Base-by-base conservation (phyloP, 2,888 invertebrate genomes). In the Tanytarsus gracilentus region DNA sequence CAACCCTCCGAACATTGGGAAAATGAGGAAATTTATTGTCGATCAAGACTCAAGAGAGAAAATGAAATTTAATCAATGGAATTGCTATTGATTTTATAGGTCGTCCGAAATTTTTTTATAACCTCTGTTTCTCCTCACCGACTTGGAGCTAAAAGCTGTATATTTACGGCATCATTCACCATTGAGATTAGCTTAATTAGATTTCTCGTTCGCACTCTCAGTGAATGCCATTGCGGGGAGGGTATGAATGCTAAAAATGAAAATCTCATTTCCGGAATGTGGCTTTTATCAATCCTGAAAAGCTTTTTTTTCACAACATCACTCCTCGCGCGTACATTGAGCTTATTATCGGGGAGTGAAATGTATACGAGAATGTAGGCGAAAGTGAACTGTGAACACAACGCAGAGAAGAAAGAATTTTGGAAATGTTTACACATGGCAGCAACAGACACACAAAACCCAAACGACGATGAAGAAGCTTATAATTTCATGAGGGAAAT, bases 31-130 rank as follows among this genome's bases (percentile, higher is more conserved):
- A 49, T 49, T 52, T 52, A 52, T 52, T 23, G 52, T 30, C 52
- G 33, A 52, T 50, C 52, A 30, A 30, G 52, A 33, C 27, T 23
- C 3, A 18, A n/a, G 23, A 18, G 21, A 18, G 44, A 11, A 44
- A 44, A 44, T 11, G n/a, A 33, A 33, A 44, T 51, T 51, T 30
- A 53, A 53, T 53, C 53, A 53, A 33, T 36, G 53, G 25, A 53
- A 53, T 53, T 53, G 53, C 23, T 53, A 53, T 53, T 25, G 53
- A 53, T 53, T 36, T 25, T 44, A n/a, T n/a, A n/a, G n/a, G n/a
- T n/a, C n/a, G 21, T 44, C 44, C 44, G 4, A 44, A 44, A 30
- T 44, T 44, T 44, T 44, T 44, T 6, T 11, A 21, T 11, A n/a
- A 30, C 11, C 14, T 33, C 11, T 33, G 1, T 33, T 33, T 33